Evolutionary conservation across 1,140 invertebrate species (phyloP).

Genomic region (Drosophila pectinifera): DNA sequence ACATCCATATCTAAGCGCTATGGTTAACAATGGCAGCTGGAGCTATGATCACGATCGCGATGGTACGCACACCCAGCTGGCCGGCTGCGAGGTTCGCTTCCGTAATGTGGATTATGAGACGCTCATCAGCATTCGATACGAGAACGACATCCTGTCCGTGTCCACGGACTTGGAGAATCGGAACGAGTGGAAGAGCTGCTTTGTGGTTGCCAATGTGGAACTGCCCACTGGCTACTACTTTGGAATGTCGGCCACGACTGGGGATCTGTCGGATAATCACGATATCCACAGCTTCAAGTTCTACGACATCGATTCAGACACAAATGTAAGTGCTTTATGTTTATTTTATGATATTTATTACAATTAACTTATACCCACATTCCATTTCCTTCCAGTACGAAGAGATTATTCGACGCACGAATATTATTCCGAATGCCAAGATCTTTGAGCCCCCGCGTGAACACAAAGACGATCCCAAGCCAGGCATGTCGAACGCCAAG

Average conservation of each 20-base stretch:
- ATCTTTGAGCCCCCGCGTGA: constrained; percentile 94
- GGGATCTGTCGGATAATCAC: constrained; percentile 98
- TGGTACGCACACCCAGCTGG: constrained; percentile 98
- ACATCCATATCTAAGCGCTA: constrained; percentile 99
- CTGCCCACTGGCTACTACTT: constrained; percentile 98
- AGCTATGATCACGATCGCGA: constrained; percentile 99
- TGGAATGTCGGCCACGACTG: constrained; percentile 97
- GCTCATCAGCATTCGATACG: constrained; percentile 95
- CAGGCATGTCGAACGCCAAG: constrained; percentile 93
- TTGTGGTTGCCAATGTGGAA: constrained; percentile 94
- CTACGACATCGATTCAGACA: constrained; percentile 93
- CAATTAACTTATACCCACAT: not conserved
- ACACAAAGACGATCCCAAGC: constrained; percentile 94
- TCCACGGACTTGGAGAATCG: constrained; percentile 96
- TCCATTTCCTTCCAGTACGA: constrained; percentile 86
- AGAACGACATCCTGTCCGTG: constrained; percentile 94
- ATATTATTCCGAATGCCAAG: constrained; percentile 92
- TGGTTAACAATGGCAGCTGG: constrained; percentile 98
- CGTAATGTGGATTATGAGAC: constrained; percentile 97
- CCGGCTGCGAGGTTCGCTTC: constrained; percentile 97
- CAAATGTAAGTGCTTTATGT: constrained; percentile 87
- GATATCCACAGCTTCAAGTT: constrained; percentile 96
- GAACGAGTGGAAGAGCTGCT: constrained; percentile 97
- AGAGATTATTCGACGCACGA: constrained; percentile 89
- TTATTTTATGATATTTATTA: not conserved